Conservation (phyloP, 2,113 vertebrate species). For the Leucosticte australis region DNA sequence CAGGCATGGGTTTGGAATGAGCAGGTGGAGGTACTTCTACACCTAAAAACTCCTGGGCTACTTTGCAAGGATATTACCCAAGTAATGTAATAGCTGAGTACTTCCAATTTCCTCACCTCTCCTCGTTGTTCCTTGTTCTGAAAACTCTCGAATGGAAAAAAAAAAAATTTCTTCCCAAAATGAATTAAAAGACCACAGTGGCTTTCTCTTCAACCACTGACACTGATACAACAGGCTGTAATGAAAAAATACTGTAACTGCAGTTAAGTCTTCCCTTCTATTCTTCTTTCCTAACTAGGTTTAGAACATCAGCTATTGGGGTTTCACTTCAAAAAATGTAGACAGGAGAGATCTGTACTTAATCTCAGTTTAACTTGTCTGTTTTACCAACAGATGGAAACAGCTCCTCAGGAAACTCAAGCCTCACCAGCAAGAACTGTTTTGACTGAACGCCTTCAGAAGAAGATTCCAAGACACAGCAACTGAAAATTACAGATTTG, state of each 20-base stretch:
- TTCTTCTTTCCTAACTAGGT: neutral
- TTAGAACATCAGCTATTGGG: neutral
- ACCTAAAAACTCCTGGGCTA: fast-evolving
- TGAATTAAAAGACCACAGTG: fast-evolving
- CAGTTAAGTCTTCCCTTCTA: neutral
- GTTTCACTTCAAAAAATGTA: neutral
- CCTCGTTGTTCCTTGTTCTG: neutral
- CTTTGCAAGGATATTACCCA: neutral
- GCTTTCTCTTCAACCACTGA: neutral
- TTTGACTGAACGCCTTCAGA: neutral
- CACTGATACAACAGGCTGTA: neutral
- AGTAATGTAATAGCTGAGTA: fast-evolving
- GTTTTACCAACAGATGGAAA: neutral
- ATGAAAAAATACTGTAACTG: neutral
- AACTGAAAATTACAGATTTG: neutral
- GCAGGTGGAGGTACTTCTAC: fast-evolving
- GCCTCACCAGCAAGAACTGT: neutral
- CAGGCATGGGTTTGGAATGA: fast-evolving
- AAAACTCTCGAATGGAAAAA: neutral
- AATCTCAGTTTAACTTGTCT: neutral
- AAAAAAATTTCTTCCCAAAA: neutral
- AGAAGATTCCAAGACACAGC: neutral
- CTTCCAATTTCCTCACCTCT: neutral
- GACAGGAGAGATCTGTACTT: neutral
- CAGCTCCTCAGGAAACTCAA: neutral